Evolutionary conservation across 2,113 vertebrate species (phyloP), one percentile per base, ranked within the genome.

Genomic region (Propithecus coquereli): DNA sequence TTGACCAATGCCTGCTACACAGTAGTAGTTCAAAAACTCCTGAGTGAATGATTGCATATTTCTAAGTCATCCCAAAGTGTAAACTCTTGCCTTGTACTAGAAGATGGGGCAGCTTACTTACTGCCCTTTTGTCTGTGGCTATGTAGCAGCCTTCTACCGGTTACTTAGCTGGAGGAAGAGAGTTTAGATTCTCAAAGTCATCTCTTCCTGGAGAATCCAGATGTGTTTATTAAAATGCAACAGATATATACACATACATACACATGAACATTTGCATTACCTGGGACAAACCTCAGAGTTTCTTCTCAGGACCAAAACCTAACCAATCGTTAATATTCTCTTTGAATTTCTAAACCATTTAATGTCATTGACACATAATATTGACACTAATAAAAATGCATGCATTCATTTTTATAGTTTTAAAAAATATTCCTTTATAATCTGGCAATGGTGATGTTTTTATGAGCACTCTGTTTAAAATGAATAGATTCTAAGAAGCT

Each of bases 361-460:
- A 81, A 30, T 76, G 22, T n/a, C 34, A 81, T 18, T 43, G 20
- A 90, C 27, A 95, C 7, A 27, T 25, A 47, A 4, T 34, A 84
- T 34, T 80, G 59, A 90, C 27, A 95, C 7, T 7, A 91, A 54
- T 57, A 57, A 83, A 93, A 89, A 95, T 34, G 3, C 18, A 50
- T 14, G 2, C 30, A 63, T 66, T 25, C 17, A 81, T 84, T 77
- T 50, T 43, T 61, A 63, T 37, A 85, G 25, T 34, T 40, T 52
- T n/a, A 34, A 47, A 37, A 70, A 57, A 32, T 30, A 7, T 79
- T 68, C 52, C 5, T 50, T 81, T 77, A 34, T 68, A 71, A 80
- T 52, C 74, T 95, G 37, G 89, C 37, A 84, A 47, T 86, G 20
- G 17, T 52, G 66, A 57, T n/a, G 20, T 18, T 91, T 97, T 93